Evolutionary conservation across 2,797 vertebrate species (phyloP), one percentile per base, ranked within the genome.

Genomic region (Tachyglossus aculeatus): DNA sequence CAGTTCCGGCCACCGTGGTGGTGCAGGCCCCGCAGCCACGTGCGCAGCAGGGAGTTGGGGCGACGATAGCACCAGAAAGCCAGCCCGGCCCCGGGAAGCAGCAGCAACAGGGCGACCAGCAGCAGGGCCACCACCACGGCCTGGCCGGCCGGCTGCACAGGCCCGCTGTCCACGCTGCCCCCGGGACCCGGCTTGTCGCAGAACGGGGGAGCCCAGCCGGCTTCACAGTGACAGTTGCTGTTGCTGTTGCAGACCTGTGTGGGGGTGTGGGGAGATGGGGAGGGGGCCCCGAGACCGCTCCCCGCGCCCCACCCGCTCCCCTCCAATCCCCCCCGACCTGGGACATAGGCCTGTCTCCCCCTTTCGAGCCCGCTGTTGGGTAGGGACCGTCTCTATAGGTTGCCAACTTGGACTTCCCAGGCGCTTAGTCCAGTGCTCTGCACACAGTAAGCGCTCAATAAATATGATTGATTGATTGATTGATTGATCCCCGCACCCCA

Each of bases 171-270:
- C 80, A 95, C 83, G 0, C 97, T 99, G 62, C 97, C 97, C 0
- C 97, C 97, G 0, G 94, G 89, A 3, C 97, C 97, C 0, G 94
- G 91, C 83, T 95, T 92, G 66, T 96, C 92, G 11, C 97, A 98
- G 90, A 81, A 94, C 0, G 97, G 96, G 0, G 97, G 97, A 0
- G 95, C 96, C 96, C 96, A 97, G 40, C 96, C 95, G 0, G 89
- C 86, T 5, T 91, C 85, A 18, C 97, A 99, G 87, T 99, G 97
- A 71, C 97, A 99, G 88, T 98, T 96, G 55, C 77, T 81, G 70
- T 99, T 98, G 86, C 95, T 99, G 89, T 99, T 99, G 84, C 97
- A 99, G 45, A 98, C 96, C 97, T 99, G 71, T 48, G 59, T 67
- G 41, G 24, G 54, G 19, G 65, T 32, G 3, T 62, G n/a, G 6